phyloP scores from a whole-genome alignment of 2,888 invertebrate species.

The Arctia plantaginis region DNA sequence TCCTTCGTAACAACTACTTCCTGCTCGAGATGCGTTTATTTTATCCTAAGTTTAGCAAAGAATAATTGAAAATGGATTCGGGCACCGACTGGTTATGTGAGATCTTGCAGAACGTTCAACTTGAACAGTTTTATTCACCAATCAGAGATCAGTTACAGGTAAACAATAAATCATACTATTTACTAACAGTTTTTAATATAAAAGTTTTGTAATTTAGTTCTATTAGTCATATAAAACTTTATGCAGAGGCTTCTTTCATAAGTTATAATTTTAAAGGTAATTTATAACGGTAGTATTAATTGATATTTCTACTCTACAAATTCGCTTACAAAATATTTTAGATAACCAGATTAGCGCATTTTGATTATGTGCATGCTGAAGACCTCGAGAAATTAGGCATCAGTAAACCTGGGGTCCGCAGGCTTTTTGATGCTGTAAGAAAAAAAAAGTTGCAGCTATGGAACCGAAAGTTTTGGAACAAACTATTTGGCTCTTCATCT shows the following conservation, averaged over 20 bases:
- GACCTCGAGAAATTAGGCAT: conserved; percentile 98
- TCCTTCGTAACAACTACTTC: conserved; percentile 59
- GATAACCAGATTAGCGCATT: conserved; percentile 97
- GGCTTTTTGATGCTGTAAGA: conserved; percentile 96
- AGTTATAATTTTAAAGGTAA: neutral
- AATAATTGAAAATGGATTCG: conserved; percentile 72
- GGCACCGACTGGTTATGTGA: conserved; percentile 94
- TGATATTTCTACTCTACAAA: neutral
- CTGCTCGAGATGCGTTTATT: conserved; percentile 77
- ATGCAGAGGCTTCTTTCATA: neutral
- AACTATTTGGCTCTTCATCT: conserved; percentile 88
- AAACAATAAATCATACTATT: conserved; percentile 51
- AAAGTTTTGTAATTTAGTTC: neutral
- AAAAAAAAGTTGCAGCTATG: conserved; percentile 93
- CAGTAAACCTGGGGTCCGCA: conserved; percentile 96
- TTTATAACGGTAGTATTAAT: neutral
- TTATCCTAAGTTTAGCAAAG: conserved; percentile 44
- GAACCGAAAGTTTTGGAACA: conserved; percentile 93
- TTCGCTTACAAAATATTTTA: conserved; percentile 63
- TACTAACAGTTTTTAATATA: conserved; percentile 20
- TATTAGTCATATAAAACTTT: neutral
- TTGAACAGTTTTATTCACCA: conserved; percentile 95
- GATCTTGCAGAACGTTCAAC: conserved; percentile 94
- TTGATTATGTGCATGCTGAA: conserved; percentile 98
- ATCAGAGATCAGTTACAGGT: conserved; percentile 97